Evolutionary conservation across 1,140 invertebrate species (phyloP), one percentile per base, ranked within the genome.

Genomic region (Atta texana): DNA sequence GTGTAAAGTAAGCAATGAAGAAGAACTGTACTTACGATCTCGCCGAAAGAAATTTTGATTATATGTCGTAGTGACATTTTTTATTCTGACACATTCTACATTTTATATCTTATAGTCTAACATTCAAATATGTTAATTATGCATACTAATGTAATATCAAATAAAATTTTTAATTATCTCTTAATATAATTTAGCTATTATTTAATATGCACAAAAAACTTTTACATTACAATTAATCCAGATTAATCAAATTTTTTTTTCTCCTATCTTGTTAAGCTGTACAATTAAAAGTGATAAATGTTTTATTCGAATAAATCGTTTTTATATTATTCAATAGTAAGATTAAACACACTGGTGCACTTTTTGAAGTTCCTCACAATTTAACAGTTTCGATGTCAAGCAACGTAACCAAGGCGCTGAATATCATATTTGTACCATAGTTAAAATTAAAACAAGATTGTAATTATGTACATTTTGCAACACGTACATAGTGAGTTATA

Each of bases 1-100:
- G 55, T 84, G 89, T 88, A 49, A 44, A 85, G 80, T 89, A 90
- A 91, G 92, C 90, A 91, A 68, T 61, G 85, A 64, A 51, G 72
- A 76, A 87, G 86, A 69, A 80, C 18, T 5, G 39, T 34, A 63
- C 63, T 59, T 55, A 61, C 53, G 14, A 69, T 71, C 71, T 84
- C 6, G 44, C 16, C 44, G 4, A 66, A 72, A 75, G 51, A 85
- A 72, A n/a, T 75, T 84, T 57, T 8, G 34, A 82, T 72, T 61
- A 82, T 24, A 24, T 24, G 24, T 82, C 31, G 12, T 2, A 12
- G 77, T 5, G 2, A 64, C 12, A 49, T 57, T 57, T 57, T 57
- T 57, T 21, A 57, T 21, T 55, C 53, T 10, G 12, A 55, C 14
- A 44, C 55, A 57, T 57, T 18, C 5, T 66, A 8, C n/a, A 71